These are phyloP conservation scores for Tyria jacobaeae DNA, from an alignment of 2,888 invertebrate genomes.

Conservation along the genomic window DNA sequence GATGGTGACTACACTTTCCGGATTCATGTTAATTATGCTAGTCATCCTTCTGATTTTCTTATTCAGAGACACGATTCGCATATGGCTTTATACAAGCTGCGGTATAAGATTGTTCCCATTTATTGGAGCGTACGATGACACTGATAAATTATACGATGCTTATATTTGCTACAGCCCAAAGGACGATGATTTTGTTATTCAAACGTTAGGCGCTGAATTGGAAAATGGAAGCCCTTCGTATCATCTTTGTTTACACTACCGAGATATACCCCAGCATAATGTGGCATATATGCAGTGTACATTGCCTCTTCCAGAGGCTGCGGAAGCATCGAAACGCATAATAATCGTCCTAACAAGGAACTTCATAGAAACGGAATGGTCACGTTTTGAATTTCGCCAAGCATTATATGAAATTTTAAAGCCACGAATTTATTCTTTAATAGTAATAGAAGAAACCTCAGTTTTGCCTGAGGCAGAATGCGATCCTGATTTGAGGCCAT, in stretches of 20 bases:
- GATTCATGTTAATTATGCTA: conserved; percentile 91
- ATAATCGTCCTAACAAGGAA: conserved; percentile 95
- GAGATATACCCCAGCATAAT: conserved; percentile 92
- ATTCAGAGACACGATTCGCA: conserved; percentile 94
- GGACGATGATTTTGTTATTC: conserved; percentile 96
- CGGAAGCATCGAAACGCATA: conserved; percentile 94
- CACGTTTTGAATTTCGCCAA: conserved; percentile 95
- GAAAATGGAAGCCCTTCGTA: conserved; percentile 93
- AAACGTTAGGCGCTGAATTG: conserved; percentile 93
- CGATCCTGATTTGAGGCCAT: conserved; percentile 95
- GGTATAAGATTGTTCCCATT: conserved; percentile 93
- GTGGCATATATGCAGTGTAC: conserved; percentile 89
- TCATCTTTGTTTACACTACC: conserved; percentile 95
- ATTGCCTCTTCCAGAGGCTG: conserved; percentile 93
- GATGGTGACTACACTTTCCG: conserved; percentile 92
- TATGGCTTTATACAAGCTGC: conserved; percentile 95
- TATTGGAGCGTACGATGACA: conserved; percentile 90
- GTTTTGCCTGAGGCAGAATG: conserved; percentile 93
- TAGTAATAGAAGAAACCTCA: conserved; percentile 94
- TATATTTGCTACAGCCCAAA: conserved; percentile 97
- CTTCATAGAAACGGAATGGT: conserved; percentile 97
- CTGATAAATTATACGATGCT: conserved; percentile 96
- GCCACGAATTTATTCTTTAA: conserved; percentile 92
- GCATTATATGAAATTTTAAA: conserved; percentile 95
- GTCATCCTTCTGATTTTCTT: conserved; percentile 92